phyloP scores from a whole-genome alignment of 2,113 vertebrate genomes.

The Manacus vitellinus region DNA sequence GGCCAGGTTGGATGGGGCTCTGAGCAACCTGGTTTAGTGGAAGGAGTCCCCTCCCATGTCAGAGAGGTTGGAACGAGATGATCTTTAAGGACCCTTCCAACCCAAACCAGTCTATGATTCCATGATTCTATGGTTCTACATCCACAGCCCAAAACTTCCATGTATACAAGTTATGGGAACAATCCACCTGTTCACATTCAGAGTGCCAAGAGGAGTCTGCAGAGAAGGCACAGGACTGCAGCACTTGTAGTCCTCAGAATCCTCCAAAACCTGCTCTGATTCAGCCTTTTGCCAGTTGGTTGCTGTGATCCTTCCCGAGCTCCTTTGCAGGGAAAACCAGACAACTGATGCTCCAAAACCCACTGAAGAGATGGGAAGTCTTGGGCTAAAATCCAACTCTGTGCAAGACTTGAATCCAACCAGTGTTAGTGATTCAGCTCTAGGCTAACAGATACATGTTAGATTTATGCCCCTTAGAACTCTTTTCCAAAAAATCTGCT shows the following conservation, averaged over 20 bases:
- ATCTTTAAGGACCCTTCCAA: background rate
- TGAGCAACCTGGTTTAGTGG: background rate
- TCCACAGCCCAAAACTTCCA: background rate
- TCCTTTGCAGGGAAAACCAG: background rate
- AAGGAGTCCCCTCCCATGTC: background rate
- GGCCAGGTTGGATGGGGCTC: background rate
- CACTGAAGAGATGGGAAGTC: background rate
- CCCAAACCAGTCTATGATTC: background rate
- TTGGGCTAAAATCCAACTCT: background rate
- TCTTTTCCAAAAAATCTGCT: background rate
- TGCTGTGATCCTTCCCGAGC: background rate
- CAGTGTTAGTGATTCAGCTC: background rate
- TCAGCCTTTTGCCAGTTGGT: background rate
- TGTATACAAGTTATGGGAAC: background rate
- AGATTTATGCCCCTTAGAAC: background rate
- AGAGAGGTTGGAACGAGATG: background rate
- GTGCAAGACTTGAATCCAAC: background rate
- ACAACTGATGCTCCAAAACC: background rate
- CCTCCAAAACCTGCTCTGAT: background rate
- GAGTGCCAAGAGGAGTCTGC: background rate
- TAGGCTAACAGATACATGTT: background rate
- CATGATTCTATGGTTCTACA: background rate
- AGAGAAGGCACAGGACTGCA: background rate
- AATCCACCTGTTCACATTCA: background rate
- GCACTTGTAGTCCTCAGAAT: background rate